Evolutionary conservation across 1,140 invertebrate genomes (phyloP), one percentile per base, ranked within the genome.

Genomic region (Aradophagus sp.): DNA sequence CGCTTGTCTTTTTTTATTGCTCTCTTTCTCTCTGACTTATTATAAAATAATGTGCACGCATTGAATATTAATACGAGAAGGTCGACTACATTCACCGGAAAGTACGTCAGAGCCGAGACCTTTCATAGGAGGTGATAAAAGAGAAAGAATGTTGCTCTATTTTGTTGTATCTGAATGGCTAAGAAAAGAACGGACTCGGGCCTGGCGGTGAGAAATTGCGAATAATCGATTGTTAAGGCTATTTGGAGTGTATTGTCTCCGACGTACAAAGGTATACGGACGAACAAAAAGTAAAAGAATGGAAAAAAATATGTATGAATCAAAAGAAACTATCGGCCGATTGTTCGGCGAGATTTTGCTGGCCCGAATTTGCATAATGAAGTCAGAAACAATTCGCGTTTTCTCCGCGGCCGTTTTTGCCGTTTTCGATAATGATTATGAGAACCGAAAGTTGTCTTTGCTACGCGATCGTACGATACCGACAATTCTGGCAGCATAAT

Each of bases 21-120:
- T n/a, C n/a, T n/a, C n/a, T n/a, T n/a, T n/a, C n/a, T n/a, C n/a
- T n/a, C n/a, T n/a, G n/a, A n/a, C n/a, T n/a, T n/a, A n/a, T n/a
- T n/a, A n/a, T n/a, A n/a, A n/a, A n/a, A n/a, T n/a, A n/a, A n/a
- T n/a, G n/a, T 20, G 11, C 34, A 19, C 50, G 27, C 10, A 11
- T 20, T 55, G 48, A 55, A 27, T 26, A 52, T 39, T 68, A 55
- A 59, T 59, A 59, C 13, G 39, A 71, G 78, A 81, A 81, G 79
- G 79, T 71, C 78, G 68, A 81, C 79, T 79, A 80, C 79, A 81
- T 81, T 81, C 79, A 81, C 78, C 68, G 53, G 45, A 65, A 55
- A 59, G 42, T 50, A 62, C 48, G 50, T 70, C 34, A 58, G 27
- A 32, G 17, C 19, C 7, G 20, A 48, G 44, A 58, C 66, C 66